Evolutionary conservation across 2,113 vertebrate species (phyloP).

Genomic region (Cyprinodon brontotheroides): DNA sequence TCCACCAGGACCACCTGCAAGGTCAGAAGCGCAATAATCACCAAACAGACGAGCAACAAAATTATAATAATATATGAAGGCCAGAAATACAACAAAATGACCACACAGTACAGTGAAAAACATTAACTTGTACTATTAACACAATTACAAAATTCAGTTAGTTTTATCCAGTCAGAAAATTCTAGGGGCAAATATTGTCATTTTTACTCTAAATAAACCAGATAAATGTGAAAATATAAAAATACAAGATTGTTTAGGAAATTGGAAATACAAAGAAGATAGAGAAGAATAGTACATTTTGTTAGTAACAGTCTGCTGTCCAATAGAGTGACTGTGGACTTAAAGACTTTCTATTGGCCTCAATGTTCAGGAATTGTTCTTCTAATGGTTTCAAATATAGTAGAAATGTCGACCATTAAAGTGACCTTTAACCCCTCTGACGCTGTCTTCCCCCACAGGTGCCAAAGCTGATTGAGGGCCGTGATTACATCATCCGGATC

Average conservation of each 20-base stretch:
- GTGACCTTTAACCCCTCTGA: background rate
- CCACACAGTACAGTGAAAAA: too few species aligned
- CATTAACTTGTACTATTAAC: too few species aligned
- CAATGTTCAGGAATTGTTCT: background rate
- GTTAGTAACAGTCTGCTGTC: background rate
- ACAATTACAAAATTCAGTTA: too few species aligned
- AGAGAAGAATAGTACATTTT: too few species aligned
- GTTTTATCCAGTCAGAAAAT: background rate
- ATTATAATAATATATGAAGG: background rate
- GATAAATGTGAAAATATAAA: too few species aligned
- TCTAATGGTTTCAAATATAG: background rate
- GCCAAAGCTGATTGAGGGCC: conserved; percentile 95
- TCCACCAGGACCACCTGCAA: conserved; percentile 91
- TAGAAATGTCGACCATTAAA: background rate
- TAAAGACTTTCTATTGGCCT: too few species aligned
- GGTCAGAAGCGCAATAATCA: conserved; percentile 38
- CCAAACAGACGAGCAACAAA: background rate
- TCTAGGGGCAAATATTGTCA: background rate
- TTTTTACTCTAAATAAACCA: background rate
- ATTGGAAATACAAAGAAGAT: too few species aligned
- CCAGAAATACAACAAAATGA: background rate
- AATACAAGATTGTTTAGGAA: too few species aligned
- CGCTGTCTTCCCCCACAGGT: conserved; percentile 48
- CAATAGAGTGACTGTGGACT: too few species aligned
- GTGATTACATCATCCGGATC: conserved; percentile 94